These are phyloP conservation scores for Bostrychus sinensis DNA, from an alignment of 2,113 vertebrate species.

Conservation along the genomic window DNA sequence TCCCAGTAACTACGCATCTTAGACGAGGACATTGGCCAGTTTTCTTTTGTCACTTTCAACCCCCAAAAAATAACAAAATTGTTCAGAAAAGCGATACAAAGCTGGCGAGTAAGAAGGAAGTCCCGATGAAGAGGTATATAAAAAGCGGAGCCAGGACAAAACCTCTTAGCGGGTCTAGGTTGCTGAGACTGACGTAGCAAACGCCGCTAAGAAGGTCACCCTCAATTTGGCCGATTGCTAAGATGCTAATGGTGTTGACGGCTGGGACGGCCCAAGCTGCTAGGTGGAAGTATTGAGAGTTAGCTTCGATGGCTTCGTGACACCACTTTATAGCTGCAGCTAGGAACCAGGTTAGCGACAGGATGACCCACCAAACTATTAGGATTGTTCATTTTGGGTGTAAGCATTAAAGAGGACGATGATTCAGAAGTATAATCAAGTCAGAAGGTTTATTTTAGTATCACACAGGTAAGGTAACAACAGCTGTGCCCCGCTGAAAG, in stretches of 20 bases:
- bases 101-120: slow-evolving; percentile 93
- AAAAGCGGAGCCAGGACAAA: slow-evolving; percentile 96
- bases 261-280: slow-evolving; percentile 96
- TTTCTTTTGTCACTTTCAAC: too few relatives aligned
- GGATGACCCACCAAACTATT: slow-evolving; percentile 99
- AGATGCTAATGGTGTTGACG: slow-evolving; percentile 95
- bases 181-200: slow-evolving; percentile 94
- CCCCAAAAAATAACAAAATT: too few relatives aligned
- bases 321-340: slow-evolving; percentile 99
- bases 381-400: too few relatives aligned
- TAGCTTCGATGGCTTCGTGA: slow-evolving; percentile 96
- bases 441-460: too few relatives aligned
- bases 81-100: slow-evolving; percentile 97
- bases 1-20: too few relatives aligned
- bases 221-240: slow-evolving; percentile 96
- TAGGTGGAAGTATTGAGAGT: slow-evolving; percentile 97
- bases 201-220: slow-evolving; percentile 94
- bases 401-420: too few relatives aligned
- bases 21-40: too few relatives aligned
- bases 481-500: too few relatives aligned
- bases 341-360: slow-evolving; percentile 98
- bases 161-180: slow-evolving; percentile 90
- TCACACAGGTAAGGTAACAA: too few relatives aligned
- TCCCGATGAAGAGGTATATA: slow-evolving; percentile 96
- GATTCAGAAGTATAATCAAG: too few relatives aligned